phyloP scores from a whole-genome alignment of 2,888 invertebrate species.

The Drosophila colorata region DNA sequence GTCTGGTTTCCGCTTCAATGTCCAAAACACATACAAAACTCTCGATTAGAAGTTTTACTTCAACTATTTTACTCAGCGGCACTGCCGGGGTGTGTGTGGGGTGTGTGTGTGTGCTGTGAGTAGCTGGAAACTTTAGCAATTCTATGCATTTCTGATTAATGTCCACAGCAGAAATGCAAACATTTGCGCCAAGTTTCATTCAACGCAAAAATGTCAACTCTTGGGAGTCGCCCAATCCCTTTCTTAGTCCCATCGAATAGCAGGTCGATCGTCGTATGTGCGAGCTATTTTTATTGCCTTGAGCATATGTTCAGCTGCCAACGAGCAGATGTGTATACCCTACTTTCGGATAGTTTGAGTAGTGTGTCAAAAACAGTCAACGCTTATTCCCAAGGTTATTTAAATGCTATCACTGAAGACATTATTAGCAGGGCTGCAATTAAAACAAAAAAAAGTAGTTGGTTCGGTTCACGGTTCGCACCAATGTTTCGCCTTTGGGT shows the following conservation, averaged over 20 bases:
- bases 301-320: background rate
- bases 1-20: conserved; percentile 44
- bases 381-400: background rate
- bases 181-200: conserved; percentile 67
- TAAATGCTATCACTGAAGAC: background rate
- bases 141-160: conserved; percentile 83
- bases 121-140: conserved; percentile 71
- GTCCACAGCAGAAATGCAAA: conserved; percentile 71
- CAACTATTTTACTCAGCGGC: conserved; percentile 30
- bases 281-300: background rate
- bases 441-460: too few species aligned
- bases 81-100: conserved; percentile 4
- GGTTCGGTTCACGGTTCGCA: too few species aligned
- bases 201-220: conserved; percentile 36
- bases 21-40: conserved; percentile 43
- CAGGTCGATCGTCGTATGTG: background rate
- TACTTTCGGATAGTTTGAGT: background rate
- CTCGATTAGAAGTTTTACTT: conserved; percentile 47
- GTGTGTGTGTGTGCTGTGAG: background rate
- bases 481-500: too few species aligned
- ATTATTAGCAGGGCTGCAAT: too few species aligned
- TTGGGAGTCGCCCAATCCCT: background rate
- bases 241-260: background rate
- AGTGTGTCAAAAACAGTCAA: background rate
- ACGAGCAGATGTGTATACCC: background rate